A percentile compares a stretch with the other conserved stretches of the same genome.
These are phyloP conservation scores for Vannuccia rotundouncinata DNA, from an alignment of 2,888 invertebrate genomes.

Conservation along the genomic window DNA sequence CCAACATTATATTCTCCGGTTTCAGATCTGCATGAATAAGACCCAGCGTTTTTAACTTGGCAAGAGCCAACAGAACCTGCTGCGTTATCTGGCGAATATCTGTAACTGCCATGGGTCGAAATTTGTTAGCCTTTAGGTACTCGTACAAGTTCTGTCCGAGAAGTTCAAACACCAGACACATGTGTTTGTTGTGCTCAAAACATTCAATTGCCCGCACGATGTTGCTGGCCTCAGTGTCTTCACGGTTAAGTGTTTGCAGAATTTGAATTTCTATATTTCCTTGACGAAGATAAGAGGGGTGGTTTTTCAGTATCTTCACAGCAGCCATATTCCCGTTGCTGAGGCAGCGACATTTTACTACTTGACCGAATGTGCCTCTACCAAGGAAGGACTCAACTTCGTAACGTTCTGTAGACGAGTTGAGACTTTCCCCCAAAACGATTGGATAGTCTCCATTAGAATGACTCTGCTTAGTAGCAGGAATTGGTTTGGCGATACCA, in stretches of 20 bases:
- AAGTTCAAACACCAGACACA: slow-evolving; percentile 99
- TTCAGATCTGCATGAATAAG: slow-evolving; percentile 98
- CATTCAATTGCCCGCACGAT: slow-evolving; percentile 99
- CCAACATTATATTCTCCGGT: slow-evolving; percentile 99
- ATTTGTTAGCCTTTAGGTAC: slow-evolving; percentile 98
- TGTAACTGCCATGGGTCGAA: slow-evolving; percentile 92
- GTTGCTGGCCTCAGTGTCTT: slow-evolving; percentile 69
- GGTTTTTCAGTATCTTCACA: slow-evolving; percentile 99
- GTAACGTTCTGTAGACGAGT: slow-evolving; percentile 83
- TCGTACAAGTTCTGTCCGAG: slow-evolving; percentile 99
- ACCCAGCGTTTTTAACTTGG: slow-evolving; percentile 88
- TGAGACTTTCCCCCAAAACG: slow-evolving; percentile 92
- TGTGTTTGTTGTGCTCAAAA: slow-evolving; percentile 98
- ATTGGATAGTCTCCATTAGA: slow-evolving; percentile 81
- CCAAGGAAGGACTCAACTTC: slow-evolving; percentile 97
- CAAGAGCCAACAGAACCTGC: slow-evolving; percentile 78
- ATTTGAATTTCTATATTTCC: slow-evolving; percentile 92
- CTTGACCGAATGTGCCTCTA: slow-evolving; percentile 94
- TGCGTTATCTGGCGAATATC: slow-evolving; percentile 97
- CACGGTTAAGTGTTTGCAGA: slow-evolving; percentile 57
- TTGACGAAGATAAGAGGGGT: slow-evolving; percentile 98
- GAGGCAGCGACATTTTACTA: slow-evolving; percentile 99
- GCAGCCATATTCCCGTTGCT: slow-evolving; percentile 99
- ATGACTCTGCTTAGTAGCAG: slow-evolving; percentile 61
- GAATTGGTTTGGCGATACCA: neutral